Evolutionary conservation across 2,797 vertebrate genomes (phyloP).

Genomic region (Clarias fuscus): DNA sequence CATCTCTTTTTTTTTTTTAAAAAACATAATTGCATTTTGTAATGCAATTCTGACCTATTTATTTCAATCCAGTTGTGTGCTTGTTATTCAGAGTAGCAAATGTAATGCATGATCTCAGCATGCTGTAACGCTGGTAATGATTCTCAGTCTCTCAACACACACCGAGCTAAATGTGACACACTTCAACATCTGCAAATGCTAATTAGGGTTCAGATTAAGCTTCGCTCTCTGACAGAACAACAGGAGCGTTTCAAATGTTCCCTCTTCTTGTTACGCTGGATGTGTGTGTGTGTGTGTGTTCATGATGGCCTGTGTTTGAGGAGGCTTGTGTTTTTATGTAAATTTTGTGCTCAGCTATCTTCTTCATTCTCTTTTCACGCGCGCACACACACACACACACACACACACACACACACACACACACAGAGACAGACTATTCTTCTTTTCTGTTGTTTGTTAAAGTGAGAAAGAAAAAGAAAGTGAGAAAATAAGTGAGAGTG

Average conservation of each 20-base stretch:
- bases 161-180: not conserved
- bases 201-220: conserved; percentile 31
- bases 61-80: not conserved
- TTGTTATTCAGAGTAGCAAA: not conserved
- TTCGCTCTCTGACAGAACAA: conserved; percentile 24
- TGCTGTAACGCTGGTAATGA: not conserved
- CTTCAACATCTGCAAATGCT: conserved; percentile 11
- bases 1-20: not conserved
- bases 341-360: conserved; percentile 4
- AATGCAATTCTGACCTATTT: not conserved
- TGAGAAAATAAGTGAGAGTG: conserved; percentile 54
- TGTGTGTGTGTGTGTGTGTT: conserved; percentile 11
- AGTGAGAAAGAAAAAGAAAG: conserved; percentile 59
- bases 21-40: not conserved
- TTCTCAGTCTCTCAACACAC: too few relatives aligned
- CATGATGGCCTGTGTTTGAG: not conserved
- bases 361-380: too few relatives aligned
- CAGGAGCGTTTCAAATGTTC: not conserved
- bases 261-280: not conserved
- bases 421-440: too few relatives aligned
- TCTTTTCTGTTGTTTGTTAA: conserved; percentile 1
- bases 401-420: too few relatives aligned
- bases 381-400: too few relatives aligned
- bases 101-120: not conserved
- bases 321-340: conserved; percentile 19